phyloP scores from a whole-genome alignment of 2,888 invertebrate genomes.

The Poecilus cupreus region DNA sequence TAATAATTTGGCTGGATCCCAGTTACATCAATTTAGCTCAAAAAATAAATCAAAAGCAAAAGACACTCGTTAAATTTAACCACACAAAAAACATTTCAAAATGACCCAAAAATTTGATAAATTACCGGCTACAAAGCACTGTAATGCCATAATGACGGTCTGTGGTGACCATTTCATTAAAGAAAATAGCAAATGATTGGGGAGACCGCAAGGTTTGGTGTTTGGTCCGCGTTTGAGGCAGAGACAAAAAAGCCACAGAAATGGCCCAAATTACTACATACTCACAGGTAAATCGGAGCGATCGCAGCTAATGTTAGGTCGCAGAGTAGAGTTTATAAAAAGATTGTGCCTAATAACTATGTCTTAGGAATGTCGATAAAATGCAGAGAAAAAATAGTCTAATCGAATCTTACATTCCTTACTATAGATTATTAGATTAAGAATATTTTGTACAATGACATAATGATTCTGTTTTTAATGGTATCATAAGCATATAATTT shows the following conservation, averaged over 20 bases:
- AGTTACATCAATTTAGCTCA: neutral
- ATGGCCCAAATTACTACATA: constrained; percentile 52
- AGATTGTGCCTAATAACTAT: constrained; percentile 16
- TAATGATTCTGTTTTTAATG: too few species aligned
- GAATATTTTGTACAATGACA: too few species aligned
- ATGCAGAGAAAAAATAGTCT: constrained; percentile 16
- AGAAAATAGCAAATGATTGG: constrained; percentile 59
- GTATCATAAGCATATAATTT: too few species aligned
- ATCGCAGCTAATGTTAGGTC: constrained; percentile 3
- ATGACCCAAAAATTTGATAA: constrained; percentile 46
- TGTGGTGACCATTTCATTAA: constrained; percentile 60
- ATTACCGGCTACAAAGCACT: constrained; percentile 44
- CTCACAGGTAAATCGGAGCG: constrained; percentile 26
- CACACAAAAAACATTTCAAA: constrained; percentile 23
- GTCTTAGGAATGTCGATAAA: constrained; percentile 4
- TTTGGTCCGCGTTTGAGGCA: too few species aligned
- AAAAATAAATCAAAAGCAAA: constrained; percentile 38
- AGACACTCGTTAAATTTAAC: constrained; percentile 24
- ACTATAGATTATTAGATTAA: neutral
- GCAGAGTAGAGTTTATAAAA: neutral
- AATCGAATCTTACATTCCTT: neutral
- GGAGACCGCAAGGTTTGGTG: constrained; percentile 47
- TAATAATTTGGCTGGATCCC: neutral
- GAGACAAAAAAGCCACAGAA: constrained; percentile 55
- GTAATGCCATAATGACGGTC: constrained; percentile 60